Conservation (phyloP, 2,888 invertebrate genomes). For the Hydrotaea cyrtoneurina region DNA sequence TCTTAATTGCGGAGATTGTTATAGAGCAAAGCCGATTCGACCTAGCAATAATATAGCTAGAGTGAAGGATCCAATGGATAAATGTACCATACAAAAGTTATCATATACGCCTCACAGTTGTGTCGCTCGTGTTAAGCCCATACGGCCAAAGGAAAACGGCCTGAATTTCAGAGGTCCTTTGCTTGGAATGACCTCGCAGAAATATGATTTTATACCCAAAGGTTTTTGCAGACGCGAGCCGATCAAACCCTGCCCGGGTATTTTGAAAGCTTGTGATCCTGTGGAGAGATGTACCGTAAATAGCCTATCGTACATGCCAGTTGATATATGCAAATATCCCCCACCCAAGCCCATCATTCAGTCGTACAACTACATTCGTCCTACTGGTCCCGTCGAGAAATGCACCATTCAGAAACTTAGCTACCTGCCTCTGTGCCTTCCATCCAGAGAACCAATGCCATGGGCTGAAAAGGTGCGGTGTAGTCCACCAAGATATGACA, state of each 20-base stretch:
- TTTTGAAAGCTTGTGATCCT: conserved; percentile 74
- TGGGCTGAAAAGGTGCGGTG: conserved; percentile 77
- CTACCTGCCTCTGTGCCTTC: conserved; percentile 81
- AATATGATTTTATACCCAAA: conserved; percentile 87
- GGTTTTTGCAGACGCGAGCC: conserved; percentile 80
- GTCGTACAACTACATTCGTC: conserved; percentile 70
- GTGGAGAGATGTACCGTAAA: conserved; percentile 79
- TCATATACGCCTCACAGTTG: conserved; percentile 78
- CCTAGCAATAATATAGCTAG: conserved; percentile 81
- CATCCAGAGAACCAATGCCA: conserved; percentile 78
- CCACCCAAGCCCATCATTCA: conserved; percentile 76
- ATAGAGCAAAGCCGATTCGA: conserved; percentile 79
- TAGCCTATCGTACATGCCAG: conserved; percentile 78
- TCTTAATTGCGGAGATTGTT: conserved; percentile 81
- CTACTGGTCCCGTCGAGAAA: conserved; percentile 75
- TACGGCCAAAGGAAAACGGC: conserved; percentile 76
- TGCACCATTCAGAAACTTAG: conserved; percentile 82
- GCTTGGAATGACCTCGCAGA: conserved; percentile 87
- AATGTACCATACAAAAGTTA: conserved; percentile 82
- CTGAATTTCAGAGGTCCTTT: conserved; percentile 82
- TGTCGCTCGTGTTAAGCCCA: conserved; percentile 73
- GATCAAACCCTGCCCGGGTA: conserved; percentile 71
- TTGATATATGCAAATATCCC: conserved; percentile 76
- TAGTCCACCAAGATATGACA: conserved; percentile 76
- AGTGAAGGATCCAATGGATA: conserved; percentile 81